Conservation (phyloP, 23 tunicate species). For the Oikopleura dioica region DNA sequence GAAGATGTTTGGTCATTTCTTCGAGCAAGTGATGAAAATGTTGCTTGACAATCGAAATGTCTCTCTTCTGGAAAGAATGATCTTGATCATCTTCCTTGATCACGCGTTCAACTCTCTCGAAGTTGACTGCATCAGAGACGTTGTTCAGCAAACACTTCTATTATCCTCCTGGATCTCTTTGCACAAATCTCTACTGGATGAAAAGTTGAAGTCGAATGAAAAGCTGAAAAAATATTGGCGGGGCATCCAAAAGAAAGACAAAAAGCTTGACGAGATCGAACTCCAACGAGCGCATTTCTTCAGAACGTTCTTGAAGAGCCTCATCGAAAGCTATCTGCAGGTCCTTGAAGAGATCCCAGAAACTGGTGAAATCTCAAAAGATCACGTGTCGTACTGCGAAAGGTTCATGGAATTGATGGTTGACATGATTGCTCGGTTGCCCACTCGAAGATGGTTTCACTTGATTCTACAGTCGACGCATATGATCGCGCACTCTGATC, state of each 20-base stretch:
- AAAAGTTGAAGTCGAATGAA: conserved; percentile 31
- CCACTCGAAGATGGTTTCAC: conserved; percentile 72
- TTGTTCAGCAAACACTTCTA: conserved; percentile 42
- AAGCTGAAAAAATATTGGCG: conserved; percentile 26
- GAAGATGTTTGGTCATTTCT: conserved; percentile 35
- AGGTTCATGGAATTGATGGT: conserved; percentile 72
- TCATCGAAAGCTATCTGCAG: background rate
- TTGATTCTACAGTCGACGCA: conserved; percentile 31
- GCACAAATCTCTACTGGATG: conserved; percentile 36
- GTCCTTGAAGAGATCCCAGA: conserved; percentile 22
- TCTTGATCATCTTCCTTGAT: conserved; percentile 51
- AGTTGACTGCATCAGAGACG: conserved; percentile 51
- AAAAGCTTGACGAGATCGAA: conserved; percentile 33
- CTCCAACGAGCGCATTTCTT: conserved; percentile 9
- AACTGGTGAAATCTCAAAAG: conserved; percentile 28
- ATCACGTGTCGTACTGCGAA: conserved; percentile 34
- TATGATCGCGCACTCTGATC: conserved; percentile 48
- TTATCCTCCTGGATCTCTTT: conserved; percentile 49
- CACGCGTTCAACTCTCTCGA: conserved; percentile 88
- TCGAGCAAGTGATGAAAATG: conserved; percentile 38
- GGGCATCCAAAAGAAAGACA: conserved; percentile 35
- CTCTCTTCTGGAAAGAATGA: conserved; percentile 32
- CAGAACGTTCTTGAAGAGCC: conserved; percentile 3
- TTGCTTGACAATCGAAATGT: conserved; percentile 22
- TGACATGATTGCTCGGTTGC: conserved; percentile 74